Percentiles rank a stretch among this genome's conserved stretches.
These are phyloP conservation scores for Neoaliturus tenellus DNA, from an alignment of 2,888 invertebrate genomes.

Conservation along the genomic window DNA sequence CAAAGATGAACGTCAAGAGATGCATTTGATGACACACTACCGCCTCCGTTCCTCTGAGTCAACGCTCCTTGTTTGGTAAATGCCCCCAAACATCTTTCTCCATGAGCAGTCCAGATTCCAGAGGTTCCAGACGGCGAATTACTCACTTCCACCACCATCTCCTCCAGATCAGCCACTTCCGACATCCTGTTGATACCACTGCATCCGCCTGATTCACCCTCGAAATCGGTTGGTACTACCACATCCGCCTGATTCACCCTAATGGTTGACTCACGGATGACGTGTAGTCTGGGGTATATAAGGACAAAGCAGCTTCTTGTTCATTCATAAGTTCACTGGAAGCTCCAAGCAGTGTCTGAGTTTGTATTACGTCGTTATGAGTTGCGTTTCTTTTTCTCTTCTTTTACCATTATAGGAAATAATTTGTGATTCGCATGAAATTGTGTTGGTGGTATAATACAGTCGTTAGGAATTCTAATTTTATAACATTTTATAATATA, in stretches of 20 bases:
- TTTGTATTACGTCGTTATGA: background rate
- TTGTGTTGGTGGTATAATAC: too few species aligned
- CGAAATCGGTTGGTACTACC: too few species aligned
- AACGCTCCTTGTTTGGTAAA: background rate
- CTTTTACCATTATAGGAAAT: too few species aligned
- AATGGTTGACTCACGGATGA: background rate
- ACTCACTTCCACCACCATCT: background rate
- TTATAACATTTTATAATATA: too few species aligned
- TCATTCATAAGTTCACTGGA: conserved; percentile 7
- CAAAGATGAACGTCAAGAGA: too few species aligned
- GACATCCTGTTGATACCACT: background rate
- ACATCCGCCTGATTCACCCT: background rate
- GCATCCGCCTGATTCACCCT: background rate
- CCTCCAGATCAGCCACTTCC: too few species aligned
- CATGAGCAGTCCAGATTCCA: background rate
- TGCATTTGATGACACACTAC: background rate
- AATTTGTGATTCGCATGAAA: too few species aligned
- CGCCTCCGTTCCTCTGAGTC: background rate
- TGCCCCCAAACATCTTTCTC: background rate
- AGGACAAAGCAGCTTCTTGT: background rate
- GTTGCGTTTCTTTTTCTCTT: too few species aligned
- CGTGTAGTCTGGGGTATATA: background rate
- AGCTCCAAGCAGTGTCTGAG: background rate
- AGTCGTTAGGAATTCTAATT: too few species aligned
- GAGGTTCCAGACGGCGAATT: background rate